Evolutionary conservation across 2,113 vertebrate species (phyloP).

Genomic region (Mormyrus lacerda): DNA sequence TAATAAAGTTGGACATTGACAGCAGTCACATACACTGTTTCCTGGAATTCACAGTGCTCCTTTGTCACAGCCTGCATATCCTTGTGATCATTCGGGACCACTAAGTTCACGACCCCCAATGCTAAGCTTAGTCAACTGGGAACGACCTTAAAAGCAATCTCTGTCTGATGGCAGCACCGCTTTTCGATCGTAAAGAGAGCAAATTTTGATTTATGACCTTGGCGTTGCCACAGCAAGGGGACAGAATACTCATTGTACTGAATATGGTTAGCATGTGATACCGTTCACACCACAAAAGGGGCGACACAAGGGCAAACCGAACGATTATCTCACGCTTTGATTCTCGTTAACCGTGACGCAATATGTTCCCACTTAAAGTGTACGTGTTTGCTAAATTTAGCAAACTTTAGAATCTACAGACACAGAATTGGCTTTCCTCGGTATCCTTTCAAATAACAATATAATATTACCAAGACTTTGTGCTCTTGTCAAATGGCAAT

Average conservation of each 20-base stretch:
- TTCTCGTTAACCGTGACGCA: not conserved
- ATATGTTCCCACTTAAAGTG: not conserved
- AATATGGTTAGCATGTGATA: slow-evolving; percentile 14
- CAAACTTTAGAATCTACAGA: not conserved
- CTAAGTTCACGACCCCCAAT: not conserved
- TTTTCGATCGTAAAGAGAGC: not conserved
- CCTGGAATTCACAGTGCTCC: not conserved
- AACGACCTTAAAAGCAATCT: slow-evolving; percentile 12
- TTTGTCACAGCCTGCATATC: not conserved
- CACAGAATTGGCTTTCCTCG: not conserved
- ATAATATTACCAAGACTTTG: not conserved
- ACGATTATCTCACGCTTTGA: not conserved
- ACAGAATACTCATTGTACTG: not conserved
- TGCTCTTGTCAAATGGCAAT: not conserved
- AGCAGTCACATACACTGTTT: not conserved
- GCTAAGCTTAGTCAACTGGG: slow-evolving; percentile 5
- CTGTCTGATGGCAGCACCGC: slow-evolving; percentile 1
- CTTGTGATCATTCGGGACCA: not conserved
- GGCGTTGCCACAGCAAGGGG: not conserved
- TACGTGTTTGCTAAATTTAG: not conserved
- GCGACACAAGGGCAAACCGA: not conserved
- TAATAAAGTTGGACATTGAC: not conserved
- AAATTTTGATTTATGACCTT: slow-evolving; percentile 16
- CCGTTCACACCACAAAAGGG: slow-evolving; percentile 6
- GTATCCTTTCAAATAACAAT: not conserved